Evolutionary conservation across 2,888 invertebrate genomes (phyloP).

Genomic region (Dicyrtoma fusca): DNA sequence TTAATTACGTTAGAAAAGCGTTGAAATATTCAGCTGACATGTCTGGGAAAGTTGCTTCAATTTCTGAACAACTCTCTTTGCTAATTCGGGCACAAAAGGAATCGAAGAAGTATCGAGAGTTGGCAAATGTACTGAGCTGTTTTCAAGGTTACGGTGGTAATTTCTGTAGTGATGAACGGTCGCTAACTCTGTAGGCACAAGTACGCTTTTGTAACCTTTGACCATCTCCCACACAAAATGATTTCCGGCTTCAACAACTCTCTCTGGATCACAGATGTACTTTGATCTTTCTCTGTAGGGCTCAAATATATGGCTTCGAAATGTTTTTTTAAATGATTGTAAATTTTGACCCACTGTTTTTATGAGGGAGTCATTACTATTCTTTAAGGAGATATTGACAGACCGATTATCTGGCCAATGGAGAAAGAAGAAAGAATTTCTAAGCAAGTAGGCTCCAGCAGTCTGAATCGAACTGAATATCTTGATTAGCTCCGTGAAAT

Average conservation of each 20-base stretch:
- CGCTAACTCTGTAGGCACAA: slow-evolving; percentile 81
- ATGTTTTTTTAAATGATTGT: slow-evolving; percentile 67
- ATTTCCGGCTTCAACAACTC: slow-evolving; percentile 86
- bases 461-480: slow-evolving; percentile 66
- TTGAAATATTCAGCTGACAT: slow-evolving; percentile 50
- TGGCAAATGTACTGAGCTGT: slow-evolving; percentile 74
- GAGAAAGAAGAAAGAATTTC: slow-evolving; percentile 81
- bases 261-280: slow-evolving; percentile 81
- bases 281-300: slow-evolving; percentile 70
- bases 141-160: too few relatives aligned
- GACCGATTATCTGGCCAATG: slow-evolving; percentile 59
- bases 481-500: slow-evolving; percentile 57
- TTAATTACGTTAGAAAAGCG: slow-evolving; percentile 31
- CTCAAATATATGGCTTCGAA: background rate
- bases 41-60: slow-evolving; percentile 46
- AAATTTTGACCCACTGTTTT: slow-evolving; percentile 63
- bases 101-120: slow-evolving; percentile 80
- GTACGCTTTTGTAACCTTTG: slow-evolving; percentile 69
- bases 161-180: slow-evolving; percentile 72
- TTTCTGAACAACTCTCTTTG: slow-evolving; percentile 49
- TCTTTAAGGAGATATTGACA: slow-evolving; percentile 61
- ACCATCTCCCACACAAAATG: slow-evolving; percentile 92
- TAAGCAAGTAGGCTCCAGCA: slow-evolving; percentile 83
- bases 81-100: slow-evolving; percentile 62
- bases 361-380: slow-evolving; percentile 64